phyloP scores from a whole-genome alignment of 2,113 vertebrate genomes.

The Apaloderma vittatum region DNA sequence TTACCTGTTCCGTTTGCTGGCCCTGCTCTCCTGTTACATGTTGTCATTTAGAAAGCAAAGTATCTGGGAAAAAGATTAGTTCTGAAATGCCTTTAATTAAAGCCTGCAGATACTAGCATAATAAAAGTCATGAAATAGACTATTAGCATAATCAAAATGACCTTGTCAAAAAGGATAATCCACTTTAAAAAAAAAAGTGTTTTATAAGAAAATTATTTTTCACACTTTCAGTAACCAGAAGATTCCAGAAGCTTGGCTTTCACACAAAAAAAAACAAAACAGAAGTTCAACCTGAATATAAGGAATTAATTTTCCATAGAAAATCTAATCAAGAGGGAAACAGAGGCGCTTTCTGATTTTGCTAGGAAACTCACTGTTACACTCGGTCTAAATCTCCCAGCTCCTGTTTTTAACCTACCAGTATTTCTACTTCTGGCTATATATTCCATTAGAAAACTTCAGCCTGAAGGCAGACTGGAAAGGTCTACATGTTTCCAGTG shows the following conservation, averaged over 20 bases:
- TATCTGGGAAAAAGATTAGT: neutral
- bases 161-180: neutral
- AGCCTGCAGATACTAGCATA: neutral
- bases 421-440: neutral
- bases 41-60: neutral
- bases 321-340: neutral
- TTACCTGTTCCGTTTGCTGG: neutral
- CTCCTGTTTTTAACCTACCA: neutral
- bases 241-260: neutral
- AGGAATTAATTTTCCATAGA: neutral
- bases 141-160: neutral
- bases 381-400: neutral
- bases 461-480: neutral
- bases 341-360: neutral
- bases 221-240: neutral
- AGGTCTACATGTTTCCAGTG: neutral
- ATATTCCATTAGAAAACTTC: neutral
- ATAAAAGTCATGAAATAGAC: neutral
- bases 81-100: neutral
- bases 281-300: neutral
- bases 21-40: neutral
- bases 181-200: fast-evolving
- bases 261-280: neutral
- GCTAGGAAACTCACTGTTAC: neutral
- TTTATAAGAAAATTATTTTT: neutral